Base-by-base conservation (phyloP, 2,888 invertebrate species). In the Tridacna crocea region DNA sequence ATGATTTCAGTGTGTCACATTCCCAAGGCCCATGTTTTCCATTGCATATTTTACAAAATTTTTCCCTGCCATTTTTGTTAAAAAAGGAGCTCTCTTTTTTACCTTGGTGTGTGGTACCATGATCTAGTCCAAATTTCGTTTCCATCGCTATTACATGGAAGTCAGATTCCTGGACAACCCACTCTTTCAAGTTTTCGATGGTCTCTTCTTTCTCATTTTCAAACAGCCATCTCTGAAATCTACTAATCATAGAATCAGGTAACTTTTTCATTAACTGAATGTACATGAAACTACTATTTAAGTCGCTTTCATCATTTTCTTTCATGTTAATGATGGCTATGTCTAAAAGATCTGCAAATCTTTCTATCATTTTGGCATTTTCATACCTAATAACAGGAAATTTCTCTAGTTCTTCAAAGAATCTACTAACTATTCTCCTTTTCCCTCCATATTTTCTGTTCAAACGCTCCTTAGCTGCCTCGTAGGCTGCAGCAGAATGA, bases 201-300 rank as follows among this genome's bases (percentile, higher is more conserved):
- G 70, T 58, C 36, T 75, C 75, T 70, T 27, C 19, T 60, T 68
- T 75, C n/a, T 51, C 51, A 46, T 72, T 76, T 58, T 72, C 80
- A 76, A 47, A 76, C 8, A 80, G n/a, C 75, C 80, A 76, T 27
- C 76, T 48, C 22, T 80, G 61, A 36, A 75, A 80, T 51, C 63
- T 58, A 3, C 75, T 22, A n/a, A 76, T 55, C 80, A 80, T 80
- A 19, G 72, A 15, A 19, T 80, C 76, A n/a, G 80, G 63, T 58
- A 80, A n/a, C 19, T 61, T 80, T 58, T 63, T 75, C 22, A 58
- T 47, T 26, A 76, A 58, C 65, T 72, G 55, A 12, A 22, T 4
- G 55, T 79, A 75, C 60, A 79, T n/a, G 61, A 46, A 48, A 3
- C 75, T 70, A 65, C 22, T 36, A 15, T 55, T 12, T 24, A 75